Evolutionary conservation across 2,797 vertebrate genomes (phyloP), one percentile per base, ranked within the genome.

Genomic region (Protosalanx chinensis): DNA sequence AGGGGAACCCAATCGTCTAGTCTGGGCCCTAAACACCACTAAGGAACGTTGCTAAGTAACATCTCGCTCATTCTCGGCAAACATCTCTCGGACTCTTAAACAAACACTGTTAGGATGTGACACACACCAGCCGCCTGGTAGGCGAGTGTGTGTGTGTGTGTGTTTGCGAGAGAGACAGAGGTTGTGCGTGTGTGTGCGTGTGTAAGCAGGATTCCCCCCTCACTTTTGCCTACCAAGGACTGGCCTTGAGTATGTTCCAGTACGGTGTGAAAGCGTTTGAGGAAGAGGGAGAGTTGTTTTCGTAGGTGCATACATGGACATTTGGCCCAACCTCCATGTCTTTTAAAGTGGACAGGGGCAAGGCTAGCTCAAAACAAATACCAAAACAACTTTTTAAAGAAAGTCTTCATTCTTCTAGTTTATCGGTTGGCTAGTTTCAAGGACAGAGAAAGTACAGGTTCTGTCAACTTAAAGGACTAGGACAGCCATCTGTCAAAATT

Each of bases 91-190:
- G 70, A 64, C 57, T 27, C 75, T 77, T 78, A 72, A 79, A 81
- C 75, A 84, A 81, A 85, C 78, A 85, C 64, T 65, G 68, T 64
- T 51, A 56, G 18, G 72, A 65, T 74, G 59, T 83, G 82, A 87
- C 70, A 76, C 76, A 78, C 33, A 71, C 74, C 81, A 83, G 82
- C 61, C 37, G 51, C 56, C 74, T 27, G 62, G 77, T 72, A 72
- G 41, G 35, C 49, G 29, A 32, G 67, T 57, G 67, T 66, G 61
- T 18, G 67, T 70, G 41, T 46, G 63, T 33, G 76, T 70, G 41
- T 51, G 56, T 27, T 1, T 27, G 23, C 1, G 23, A 27, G 23
- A 27, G 23, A 27, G 1, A 27, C 1, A 27, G 23, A 27, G 23
- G 23, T 27, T 27, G 23, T 27, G 23, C 23, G 68, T 71, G 59